Conservation (phyloP, 2,113 vertebrate genomes). For the Capricornis sumatraensis region DNA sequence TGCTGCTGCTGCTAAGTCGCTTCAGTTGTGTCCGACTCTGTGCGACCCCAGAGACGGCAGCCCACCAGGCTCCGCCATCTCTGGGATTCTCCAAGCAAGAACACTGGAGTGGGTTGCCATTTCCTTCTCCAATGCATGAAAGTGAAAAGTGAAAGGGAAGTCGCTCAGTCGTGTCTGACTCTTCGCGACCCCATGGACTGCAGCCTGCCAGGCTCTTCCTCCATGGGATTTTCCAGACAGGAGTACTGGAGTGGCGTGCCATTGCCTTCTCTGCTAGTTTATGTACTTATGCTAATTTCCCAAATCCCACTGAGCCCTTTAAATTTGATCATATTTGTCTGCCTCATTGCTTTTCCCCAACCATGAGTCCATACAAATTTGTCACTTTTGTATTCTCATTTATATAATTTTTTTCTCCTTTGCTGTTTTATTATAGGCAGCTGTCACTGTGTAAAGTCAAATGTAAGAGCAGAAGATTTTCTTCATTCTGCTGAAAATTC, state of each 20-base stretch:
- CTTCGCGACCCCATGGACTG: no score
- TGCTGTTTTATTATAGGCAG: neutral
- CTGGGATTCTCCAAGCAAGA: no score
- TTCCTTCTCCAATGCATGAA: no score
- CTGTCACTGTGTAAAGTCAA: neutral
- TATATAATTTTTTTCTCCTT: neutral
- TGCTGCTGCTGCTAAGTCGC: neutral
- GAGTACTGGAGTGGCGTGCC: no score
- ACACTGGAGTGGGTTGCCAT: no score
- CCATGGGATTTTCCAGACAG: no score
- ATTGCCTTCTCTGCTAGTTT: neutral
- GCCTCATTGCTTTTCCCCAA: neutral
- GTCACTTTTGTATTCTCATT: neutral
- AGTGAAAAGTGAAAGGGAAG: no score
- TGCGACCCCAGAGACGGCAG: no score
- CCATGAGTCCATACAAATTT: neutral
- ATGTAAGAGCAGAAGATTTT: constrained; percentile 2
- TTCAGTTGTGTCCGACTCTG: no score
- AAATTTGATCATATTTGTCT: constrained; percentile 44
- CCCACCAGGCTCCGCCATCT: no score
- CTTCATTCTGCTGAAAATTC: neutral
- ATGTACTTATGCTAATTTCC: constrained; percentile 15
- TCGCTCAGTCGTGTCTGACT: no score
- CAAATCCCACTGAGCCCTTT: constrained; percentile 31
- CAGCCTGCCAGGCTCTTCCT: no score